Evolutionary conservation across 2,113 vertebrate genomes (phyloP).

Genomic region (Todiramphus chloris): DNA sequence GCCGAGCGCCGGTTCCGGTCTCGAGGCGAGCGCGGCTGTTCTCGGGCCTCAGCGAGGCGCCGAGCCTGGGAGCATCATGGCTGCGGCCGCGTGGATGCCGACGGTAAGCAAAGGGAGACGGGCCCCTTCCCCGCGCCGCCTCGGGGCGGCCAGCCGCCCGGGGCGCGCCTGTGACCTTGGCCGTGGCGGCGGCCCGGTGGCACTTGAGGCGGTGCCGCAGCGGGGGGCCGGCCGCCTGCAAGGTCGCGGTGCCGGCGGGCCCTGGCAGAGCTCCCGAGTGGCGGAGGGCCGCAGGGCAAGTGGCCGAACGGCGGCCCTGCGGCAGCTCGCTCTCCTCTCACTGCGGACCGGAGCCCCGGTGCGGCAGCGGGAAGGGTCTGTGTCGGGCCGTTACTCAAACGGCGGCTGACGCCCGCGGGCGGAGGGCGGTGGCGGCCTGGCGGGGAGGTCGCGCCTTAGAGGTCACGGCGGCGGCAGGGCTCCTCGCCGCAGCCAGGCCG

Average conservation of each 20-base stretch:
- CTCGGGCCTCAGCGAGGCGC: background rate
- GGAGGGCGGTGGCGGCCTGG: background rate
- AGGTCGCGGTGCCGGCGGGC: background rate
- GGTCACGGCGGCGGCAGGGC: background rate
- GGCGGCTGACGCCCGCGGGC: background rate
- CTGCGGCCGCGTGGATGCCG: slow-evolving; percentile 56
- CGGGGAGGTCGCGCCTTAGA: background rate
- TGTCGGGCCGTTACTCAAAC: background rate
- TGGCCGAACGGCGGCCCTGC: background rate
- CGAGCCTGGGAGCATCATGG: background rate
- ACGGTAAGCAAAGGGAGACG: slow-evolving; percentile 34
- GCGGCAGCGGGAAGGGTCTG: background rate
- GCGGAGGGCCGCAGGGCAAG: background rate
- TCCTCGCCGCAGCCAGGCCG: background rate
- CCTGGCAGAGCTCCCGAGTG: background rate
- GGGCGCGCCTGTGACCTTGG: background rate
- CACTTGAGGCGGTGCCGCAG: too few species aligned
- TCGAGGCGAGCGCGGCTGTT: background rate
- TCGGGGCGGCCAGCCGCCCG: background rate
- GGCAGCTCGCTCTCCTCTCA: background rate
- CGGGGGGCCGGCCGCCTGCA: background rate
- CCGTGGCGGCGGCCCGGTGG: background rate
- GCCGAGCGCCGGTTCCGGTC: background rate
- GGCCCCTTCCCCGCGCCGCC: background rate
- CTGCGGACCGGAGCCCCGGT: background rate